Evolutionary conservation across 1,140 invertebrate species (phyloP).

Genomic region (Campoletis sonorensis): DNA sequence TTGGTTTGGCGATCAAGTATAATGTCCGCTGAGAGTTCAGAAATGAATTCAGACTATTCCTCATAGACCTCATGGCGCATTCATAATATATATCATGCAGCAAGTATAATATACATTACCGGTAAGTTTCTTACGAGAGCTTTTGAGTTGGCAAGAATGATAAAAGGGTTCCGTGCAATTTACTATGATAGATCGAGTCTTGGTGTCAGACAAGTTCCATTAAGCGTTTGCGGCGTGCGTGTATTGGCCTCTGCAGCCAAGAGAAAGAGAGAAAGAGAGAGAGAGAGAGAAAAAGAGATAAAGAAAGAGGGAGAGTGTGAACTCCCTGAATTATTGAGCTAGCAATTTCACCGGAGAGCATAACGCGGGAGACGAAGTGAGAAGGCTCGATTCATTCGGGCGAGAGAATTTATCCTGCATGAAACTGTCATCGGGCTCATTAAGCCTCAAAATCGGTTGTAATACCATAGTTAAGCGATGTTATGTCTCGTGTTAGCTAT

Average conservation of each 20-base stretch:
- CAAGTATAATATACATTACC: background rate
- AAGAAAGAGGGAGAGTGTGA: slow-evolving; percentile 25
- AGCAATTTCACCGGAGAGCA: slow-evolving; percentile 65
- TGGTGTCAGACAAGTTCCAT: slow-evolving; percentile 70
- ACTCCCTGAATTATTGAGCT: slow-evolving; percentile 73
- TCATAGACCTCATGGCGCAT: background rate
- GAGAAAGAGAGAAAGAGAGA: background rate
- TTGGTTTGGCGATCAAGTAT: background rate
- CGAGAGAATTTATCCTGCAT: slow-evolving; percentile 63
- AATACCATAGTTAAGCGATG: slow-evolving; percentile 54
- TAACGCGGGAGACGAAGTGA: slow-evolving; percentile 47
- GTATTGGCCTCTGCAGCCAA: background rate
- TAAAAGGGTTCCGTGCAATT: slow-evolving; percentile 73
- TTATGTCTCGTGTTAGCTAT: too few species aligned
- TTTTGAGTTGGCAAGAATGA: slow-evolving; percentile 58
- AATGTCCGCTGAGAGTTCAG: background rate
- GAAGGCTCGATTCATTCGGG: slow-evolving; percentile 14
- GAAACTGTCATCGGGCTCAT: slow-evolving; percentile 74
- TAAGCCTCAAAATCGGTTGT: slow-evolving; percentile 69
- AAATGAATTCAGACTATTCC: background rate
- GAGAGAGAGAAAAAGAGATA: too few species aligned
- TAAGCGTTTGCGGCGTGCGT: slow-evolving; percentile 55
- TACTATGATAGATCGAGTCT: slow-evolving; percentile 75
- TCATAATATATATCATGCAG: background rate
- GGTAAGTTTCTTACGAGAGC: slow-evolving; percentile 63